These are phyloP conservation scores for Ptychadena robeensis DNA, from an alignment of 2,797 vertebrate genomes.

Conservation along the genomic window DNA sequence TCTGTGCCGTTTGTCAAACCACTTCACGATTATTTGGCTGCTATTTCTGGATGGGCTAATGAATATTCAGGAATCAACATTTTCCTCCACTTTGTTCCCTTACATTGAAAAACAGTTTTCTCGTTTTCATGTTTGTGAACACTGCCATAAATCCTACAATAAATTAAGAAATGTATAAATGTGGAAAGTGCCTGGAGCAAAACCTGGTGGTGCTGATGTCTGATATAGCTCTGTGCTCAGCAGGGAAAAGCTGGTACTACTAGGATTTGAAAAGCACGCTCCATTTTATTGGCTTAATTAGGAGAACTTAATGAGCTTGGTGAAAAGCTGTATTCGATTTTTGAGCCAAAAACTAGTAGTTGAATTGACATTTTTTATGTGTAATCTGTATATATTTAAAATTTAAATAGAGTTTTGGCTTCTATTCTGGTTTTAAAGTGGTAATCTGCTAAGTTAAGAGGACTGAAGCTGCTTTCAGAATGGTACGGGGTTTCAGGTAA, in stretches of 20 bases:
- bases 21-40: not conserved
- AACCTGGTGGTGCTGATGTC: not conserved
- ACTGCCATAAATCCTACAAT: too few relatives aligned
- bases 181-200: not conserved
- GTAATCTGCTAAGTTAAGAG: not conserved
- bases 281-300: conserved; percentile 14
- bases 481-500: not conserved
- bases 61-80: conserved; percentile 11
- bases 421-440: conserved; percentile 1
- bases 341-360: not conserved
- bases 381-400: not conserved
- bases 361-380: not conserved
- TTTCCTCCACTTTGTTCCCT: not conserved
- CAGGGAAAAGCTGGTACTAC: not conserved
- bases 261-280: not conserved
- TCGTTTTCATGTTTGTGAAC: too few relatives aligned
- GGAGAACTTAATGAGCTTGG: not conserved
- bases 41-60: conserved; percentile 4
- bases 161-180: too few relatives aligned
- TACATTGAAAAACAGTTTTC: too few relatives aligned
- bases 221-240: not conserved
- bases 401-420: not conserved
- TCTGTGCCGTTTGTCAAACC: not conserved
- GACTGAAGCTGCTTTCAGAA: not conserved
- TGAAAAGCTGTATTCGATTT: not conserved